Evolutionary conservation across 2,797 vertebrate genomes (phyloP), one percentile per base, ranked within the genome.

Genomic region (Catharus ustulatus): DNA sequence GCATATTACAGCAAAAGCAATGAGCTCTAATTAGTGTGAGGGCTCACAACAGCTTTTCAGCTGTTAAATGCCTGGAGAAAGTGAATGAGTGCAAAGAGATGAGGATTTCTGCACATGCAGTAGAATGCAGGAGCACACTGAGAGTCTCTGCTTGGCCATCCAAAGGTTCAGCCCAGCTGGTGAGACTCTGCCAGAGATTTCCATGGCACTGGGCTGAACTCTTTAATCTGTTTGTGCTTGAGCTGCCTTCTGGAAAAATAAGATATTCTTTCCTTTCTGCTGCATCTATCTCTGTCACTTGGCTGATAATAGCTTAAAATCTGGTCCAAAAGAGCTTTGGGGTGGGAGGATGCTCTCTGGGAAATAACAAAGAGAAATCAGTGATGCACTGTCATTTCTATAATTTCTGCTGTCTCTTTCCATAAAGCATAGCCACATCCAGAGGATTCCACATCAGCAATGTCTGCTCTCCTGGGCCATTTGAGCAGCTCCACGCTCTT

Each of bases 1-100:
- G 88, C 90, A 89, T 16, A 22, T 74, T 93, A 71, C 54, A 78
- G 81, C 83, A 91, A 71, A 94, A 96, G 69, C 63, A 92, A 87
- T 27, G 75, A 84, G 82, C 76, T 82, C 69, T 94, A 80, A 57
- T 89, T 94, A 94, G 93, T 0, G 6, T 68, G 94, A 96, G 71
- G 68, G 66, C 71, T 91, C 73, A 22, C 38, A 90, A 59, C 66
- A 95, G 82, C 64, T 94, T 94, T 43, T 38, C 78, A 54, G 84
- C 71, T 90, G 87, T 58, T 84, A 88, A 93, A 89, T 86, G 45
- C 73, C 59, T 77, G 59, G 66, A 93, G 83, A 94, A 61, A 87
- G 48, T 13, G 57, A 73, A 59, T 9, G 40, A 90, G 46, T 49
- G 66, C 26, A 67, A 63, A 80, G 81, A 90, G 67, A 66, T 51